These are phyloP conservation scores for Thera obeliscata DNA, from an alignment of 2,888 invertebrate species.

Conservation along the genomic window DNA sequence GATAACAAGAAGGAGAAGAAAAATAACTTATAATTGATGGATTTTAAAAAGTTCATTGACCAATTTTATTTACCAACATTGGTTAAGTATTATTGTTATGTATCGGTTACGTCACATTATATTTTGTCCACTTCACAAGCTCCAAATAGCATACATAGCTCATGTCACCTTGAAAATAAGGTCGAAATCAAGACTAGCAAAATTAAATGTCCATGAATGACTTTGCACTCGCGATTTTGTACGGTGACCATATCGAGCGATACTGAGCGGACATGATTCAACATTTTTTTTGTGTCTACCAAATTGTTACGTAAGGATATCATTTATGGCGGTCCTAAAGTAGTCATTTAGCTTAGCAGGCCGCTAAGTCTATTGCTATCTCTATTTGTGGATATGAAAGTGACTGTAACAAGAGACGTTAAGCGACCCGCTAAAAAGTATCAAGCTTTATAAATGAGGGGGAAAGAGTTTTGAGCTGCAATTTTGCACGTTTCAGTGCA, in stretches of 20 bases:
- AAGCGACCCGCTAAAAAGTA: no score
- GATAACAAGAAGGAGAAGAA: no score
- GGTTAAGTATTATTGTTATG: conserved; percentile 1
- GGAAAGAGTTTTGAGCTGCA: no score
- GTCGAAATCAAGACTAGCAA: conserved; percentile 15
- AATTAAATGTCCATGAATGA: conserved; percentile 5
- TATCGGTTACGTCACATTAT: not conserved
- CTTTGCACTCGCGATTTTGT: conserved; percentile 42
- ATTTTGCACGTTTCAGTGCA: no score
- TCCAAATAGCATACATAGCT: not conserved
- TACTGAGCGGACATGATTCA: conserved; percentile 48
- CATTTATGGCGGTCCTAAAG: no score
- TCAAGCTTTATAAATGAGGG: no score
- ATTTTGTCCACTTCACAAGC: not conserved
- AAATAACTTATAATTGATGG: no score
- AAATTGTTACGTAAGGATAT: not conserved
- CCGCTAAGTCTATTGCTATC: no score
- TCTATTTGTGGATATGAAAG: no score
- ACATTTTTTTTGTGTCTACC: conserved; percentile 13
- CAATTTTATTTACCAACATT: not conserved
- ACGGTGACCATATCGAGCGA: conserved; percentile 53
- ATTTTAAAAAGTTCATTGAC: not conserved
- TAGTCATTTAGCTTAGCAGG: no score
- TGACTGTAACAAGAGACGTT: no score
- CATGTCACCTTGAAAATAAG: conserved; percentile 10